Percentiles rank a stretch among this genome's conserved stretches.
phyloP scores from a whole-genome alignment of 2,113 vertebrate species.

The Bettongia penicillata region DNA sequence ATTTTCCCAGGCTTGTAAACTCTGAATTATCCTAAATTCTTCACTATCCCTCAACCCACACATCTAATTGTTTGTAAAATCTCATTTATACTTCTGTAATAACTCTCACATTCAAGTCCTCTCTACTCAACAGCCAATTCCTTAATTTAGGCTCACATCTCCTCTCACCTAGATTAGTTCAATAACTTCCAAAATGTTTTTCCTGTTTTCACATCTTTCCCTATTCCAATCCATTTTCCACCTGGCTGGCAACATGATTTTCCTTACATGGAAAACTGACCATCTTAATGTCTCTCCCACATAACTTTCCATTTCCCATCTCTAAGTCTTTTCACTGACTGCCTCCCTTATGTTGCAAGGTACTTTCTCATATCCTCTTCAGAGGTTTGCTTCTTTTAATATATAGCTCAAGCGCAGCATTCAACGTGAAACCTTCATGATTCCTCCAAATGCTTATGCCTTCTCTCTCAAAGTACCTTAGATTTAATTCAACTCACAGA shows the following conservation, averaged over 20 bases:
- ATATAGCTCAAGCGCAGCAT: neutral
- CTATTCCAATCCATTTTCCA: neutral
- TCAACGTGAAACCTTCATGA: neutral
- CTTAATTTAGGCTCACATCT: neutral
- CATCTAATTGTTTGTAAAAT: neutral
- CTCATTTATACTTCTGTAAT: neutral
- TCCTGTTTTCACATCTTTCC: neutral
- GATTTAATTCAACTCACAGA: neutral
- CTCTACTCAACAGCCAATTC: neutral
- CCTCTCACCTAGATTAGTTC: neutral
- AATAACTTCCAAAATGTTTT: neutral
- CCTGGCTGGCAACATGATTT: neutral
- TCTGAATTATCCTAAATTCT: neutral
- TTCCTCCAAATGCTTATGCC: neutral
- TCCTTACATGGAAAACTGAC: neutral
- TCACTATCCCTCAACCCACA: neutral
- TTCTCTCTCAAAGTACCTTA: neutral
- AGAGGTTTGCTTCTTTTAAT: no score
- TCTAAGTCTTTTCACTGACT: neutral
- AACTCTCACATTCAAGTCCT: neutral
- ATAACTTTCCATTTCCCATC: neutral
- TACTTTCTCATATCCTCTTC: no score
- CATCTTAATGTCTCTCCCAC: neutral
- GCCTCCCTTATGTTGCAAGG: neutral
- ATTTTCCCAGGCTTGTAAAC: neutral